Evolutionary conservation across 2,888 invertebrate genomes (phyloP).

Genomic region (Calameuta pallipes): DNA sequence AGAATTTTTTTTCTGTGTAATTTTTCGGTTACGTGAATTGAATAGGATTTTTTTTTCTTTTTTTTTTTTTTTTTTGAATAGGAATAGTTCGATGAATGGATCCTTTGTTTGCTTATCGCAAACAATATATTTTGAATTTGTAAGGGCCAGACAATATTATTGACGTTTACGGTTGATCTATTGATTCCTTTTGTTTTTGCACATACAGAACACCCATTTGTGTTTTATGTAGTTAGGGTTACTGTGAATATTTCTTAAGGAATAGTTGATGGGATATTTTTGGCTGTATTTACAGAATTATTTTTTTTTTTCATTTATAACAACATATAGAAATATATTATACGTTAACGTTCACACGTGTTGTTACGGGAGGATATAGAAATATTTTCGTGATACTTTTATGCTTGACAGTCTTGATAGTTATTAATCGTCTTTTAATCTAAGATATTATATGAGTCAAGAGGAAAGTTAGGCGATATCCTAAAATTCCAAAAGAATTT

Average conservation of each 20-base stretch:
- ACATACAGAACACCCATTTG: not conserved
- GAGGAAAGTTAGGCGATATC: not conserved
- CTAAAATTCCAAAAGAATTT: not conserved
- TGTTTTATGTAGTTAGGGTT: not conserved
- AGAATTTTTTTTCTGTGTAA: not conserved
- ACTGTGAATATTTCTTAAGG: not conserved
- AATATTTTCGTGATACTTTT: not conserved
- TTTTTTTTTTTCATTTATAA: not conserved
- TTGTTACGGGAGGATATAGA: not conserved
- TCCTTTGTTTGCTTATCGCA: not conserved
- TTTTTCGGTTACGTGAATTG: too few species aligned
- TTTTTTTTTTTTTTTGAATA: not conserved
- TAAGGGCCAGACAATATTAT: not conserved
- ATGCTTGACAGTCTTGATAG: not conserved
- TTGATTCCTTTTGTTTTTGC: not conserved
- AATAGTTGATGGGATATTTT: not conserved
- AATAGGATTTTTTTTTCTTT: not conserved
- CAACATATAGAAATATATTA: not conserved
- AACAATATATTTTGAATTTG: not conserved
- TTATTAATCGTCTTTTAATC: not conserved
- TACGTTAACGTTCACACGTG: not conserved
- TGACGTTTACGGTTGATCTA: not conserved
- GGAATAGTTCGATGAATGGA: not conserved
- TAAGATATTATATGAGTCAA: not conserved
- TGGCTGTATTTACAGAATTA: not conserved